Percentiles rank a stretch among this genome's conserved stretches.
These are phyloP conservation scores for Pangasianodon hypophthalmus DNA, from an alignment of 2,113 vertebrate genomes.

Conservation along the genomic window DNA sequence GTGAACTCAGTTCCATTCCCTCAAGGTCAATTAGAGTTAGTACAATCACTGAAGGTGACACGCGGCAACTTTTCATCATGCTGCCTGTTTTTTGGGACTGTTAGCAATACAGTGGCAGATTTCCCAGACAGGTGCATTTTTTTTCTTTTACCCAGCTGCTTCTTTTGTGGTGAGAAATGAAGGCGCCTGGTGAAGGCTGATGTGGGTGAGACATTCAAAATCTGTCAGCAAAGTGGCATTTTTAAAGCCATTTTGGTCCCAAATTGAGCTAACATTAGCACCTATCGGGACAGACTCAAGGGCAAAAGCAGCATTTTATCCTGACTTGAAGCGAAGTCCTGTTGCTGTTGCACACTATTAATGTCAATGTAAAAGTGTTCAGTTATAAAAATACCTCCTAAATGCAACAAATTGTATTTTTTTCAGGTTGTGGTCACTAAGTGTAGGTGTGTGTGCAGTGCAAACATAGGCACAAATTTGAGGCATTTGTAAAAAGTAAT, in stretches of 20 bases:
- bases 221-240: neutral
- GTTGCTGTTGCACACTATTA: neutral
- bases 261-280: neutral
- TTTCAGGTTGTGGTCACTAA: neutral
- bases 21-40: slow-evolving; percentile 28
- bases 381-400: neutral
- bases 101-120: neutral
- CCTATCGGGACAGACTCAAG: neutral
- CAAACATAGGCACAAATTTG: neutral
- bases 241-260: neutral
- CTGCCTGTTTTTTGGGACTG: neutral
- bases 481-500: neutral
- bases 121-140: slow-evolving; percentile 8
- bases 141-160: neutral
- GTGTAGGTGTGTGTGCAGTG: neutral
- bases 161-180: neutral
- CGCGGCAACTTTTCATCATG: neutral
- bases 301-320: neutral
- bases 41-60: neutral
- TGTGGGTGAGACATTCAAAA: neutral
- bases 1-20: neutral
- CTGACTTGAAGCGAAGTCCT: neutral
- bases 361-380: neutral
- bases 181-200: neutral
- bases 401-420: neutral